phyloP scores from a whole-genome alignment of 2,888 invertebrate genomes.

The Ryuthela nishihirai region DNA sequence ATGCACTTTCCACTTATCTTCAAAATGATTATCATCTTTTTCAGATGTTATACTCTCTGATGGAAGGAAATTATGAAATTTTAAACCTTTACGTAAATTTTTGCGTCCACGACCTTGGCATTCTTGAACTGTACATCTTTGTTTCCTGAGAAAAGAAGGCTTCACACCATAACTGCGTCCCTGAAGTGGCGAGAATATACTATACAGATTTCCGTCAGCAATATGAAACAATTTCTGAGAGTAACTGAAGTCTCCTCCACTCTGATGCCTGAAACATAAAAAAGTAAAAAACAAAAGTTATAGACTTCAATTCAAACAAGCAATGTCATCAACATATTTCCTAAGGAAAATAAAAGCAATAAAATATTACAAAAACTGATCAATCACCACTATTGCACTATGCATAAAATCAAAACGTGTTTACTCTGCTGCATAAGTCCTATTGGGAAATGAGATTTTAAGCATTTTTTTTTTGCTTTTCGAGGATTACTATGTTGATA shows the following conservation, averaged over 20 bases:
- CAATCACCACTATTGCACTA: too few species aligned
- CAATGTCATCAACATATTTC: too few species aligned
- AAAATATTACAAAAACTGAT: too few species aligned
- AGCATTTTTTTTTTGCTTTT: too few species aligned
- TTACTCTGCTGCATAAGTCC: too few species aligned
- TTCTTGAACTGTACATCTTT: constrained; percentile 30
- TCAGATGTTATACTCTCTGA: constrained; percentile 38
- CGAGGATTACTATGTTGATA: too few species aligned
- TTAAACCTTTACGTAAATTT: constrained; percentile 28
- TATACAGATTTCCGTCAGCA: constrained; percentile 45
- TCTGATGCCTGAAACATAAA: constrained; percentile 37
- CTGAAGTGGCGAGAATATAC: constrained; percentile 44
- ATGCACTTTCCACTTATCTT: constrained; percentile 35
- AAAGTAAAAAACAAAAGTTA: background rate
- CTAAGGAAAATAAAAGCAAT: too few species aligned
- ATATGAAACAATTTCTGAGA: constrained; percentile 45
- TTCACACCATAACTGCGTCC: constrained; percentile 38
- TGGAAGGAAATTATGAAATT: constrained; percentile 38
- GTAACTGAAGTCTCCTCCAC: constrained; percentile 40
- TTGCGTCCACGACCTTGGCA: constrained; percentile 30
- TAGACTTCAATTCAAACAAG: too few species aligned
- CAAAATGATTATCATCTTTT: constrained; percentile 22
- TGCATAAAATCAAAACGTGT: too few species aligned
- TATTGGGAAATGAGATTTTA: too few species aligned
- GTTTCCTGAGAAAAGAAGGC: constrained; percentile 37